A percentile compares a stretch with the other conserved stretches of the same genome.
Conservation (phyloP, 1,140 invertebrate genomes). For the Spodoptera frugiperda region DNA sequence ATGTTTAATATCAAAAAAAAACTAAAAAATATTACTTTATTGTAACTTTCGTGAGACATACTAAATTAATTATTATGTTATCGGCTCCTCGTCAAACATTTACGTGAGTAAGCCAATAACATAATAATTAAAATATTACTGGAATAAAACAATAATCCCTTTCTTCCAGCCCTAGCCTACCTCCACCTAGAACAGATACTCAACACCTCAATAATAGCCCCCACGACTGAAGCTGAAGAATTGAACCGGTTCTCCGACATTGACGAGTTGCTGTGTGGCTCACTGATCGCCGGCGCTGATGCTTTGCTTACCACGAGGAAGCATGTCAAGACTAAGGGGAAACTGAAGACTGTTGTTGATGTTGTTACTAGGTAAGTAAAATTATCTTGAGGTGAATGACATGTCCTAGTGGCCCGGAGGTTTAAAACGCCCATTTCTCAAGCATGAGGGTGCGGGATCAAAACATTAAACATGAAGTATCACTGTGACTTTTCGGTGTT, state of each 20-base stretch:
- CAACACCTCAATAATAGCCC: conserved; percentile 72
- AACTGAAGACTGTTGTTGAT: conserved; percentile 72
- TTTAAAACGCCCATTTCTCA: too few relatives aligned
- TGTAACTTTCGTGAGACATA: too few relatives aligned
- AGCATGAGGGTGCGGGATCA: too few relatives aligned
- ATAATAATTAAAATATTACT: conserved; percentile 9
- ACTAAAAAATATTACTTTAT: too few relatives aligned
- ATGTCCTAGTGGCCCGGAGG: too few relatives aligned
- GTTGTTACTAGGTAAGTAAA: conserved; percentile 81
- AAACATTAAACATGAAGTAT: too few relatives aligned
- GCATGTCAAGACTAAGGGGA: conserved; percentile 81
- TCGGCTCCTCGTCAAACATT: too few relatives aligned
- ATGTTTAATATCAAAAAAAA: too few relatives aligned
- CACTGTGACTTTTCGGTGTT: too few relatives aligned
- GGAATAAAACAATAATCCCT: conserved; percentile 8
- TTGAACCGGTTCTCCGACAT: conserved; percentile 78
- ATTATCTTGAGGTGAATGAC: too few relatives aligned
- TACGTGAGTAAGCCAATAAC: too few relatives aligned
- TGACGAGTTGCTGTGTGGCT: conserved; percentile 84
- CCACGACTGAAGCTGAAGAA: conserved; percentile 58
- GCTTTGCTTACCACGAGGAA: conserved; percentile 80
- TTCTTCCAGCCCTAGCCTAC: conserved; percentile 79
- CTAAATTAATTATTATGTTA: too few relatives aligned
- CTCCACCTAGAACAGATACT: conserved; percentile 78
- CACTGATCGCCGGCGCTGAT: conserved; percentile 85